These are phyloP conservation scores for Drosophila athabasca DNA, from an alignment of 1,140 invertebrate genomes.

Conservation along the genomic window DNA sequence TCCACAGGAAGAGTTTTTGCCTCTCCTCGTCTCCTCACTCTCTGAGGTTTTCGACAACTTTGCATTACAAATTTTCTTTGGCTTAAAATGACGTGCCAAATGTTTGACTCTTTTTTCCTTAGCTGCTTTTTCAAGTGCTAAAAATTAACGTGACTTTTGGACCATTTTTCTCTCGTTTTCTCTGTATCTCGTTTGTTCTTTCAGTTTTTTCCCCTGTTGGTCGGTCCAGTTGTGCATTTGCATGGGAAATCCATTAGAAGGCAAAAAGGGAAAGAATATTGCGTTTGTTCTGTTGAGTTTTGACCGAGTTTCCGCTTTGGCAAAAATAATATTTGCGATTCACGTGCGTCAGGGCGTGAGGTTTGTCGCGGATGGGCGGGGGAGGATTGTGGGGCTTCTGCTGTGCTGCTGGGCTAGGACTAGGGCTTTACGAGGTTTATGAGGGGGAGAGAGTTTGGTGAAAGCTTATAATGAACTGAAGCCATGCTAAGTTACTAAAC, in stretches of 20 bases:
- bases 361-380: background rate
- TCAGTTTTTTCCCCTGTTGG: slow-evolving; percentile 8
- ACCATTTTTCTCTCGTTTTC: slow-evolving; percentile 4
- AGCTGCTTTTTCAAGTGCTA: slow-evolving; percentile 58
- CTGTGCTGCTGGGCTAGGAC: background rate
- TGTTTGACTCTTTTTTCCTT: slow-evolving; percentile 31
- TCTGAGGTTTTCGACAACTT: slow-evolving; percentile 55
- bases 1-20: background rate
- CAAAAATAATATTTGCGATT: slow-evolving; percentile 29
- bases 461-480: slow-evolving; percentile 23
- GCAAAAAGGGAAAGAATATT: slow-evolving; percentile 41
- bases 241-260: slow-evolving; percentile 60
- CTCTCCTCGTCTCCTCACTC: background rate
- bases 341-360: slow-evolving; percentile 21
- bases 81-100: slow-evolving; percentile 68
- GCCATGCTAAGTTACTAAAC: slow-evolving; percentile 6
- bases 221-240: slow-evolving; percentile 49
- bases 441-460: background rate
- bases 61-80: slow-evolving; percentile 70
- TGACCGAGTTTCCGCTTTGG: slow-evolving; percentile 19
- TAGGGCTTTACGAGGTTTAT: slow-evolving; percentile 22
- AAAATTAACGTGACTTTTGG: slow-evolving; percentile 67
- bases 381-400: too few relatives aligned
- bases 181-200: slow-evolving; percentile 8
- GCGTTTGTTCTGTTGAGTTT: slow-evolving; percentile 31